Evolutionary conservation across 35 echinoderm and acorn worm genomes (phyloP).

Genomic region (Lytechinus pictus): DNA sequence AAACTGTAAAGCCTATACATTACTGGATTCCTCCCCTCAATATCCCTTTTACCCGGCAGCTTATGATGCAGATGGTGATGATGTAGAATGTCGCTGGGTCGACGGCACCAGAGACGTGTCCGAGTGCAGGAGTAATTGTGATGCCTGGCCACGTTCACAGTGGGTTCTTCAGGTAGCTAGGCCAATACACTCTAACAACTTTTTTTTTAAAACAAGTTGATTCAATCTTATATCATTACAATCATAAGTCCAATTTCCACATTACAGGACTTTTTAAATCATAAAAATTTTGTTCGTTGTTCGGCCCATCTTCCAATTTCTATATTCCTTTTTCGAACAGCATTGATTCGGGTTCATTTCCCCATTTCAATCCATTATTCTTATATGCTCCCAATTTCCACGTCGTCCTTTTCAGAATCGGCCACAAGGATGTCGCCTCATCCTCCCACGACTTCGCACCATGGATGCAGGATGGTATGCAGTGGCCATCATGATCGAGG

Average conservation of each 20-base stretch:
- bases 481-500: slow-evolving; percentile 31
- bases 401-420: not conserved
- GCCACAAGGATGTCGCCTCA: not conserved
- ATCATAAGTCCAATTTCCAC: too few species aligned
- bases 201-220: too few species aligned
- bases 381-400: not conserved
- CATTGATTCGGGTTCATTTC: too few species aligned
- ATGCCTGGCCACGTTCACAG: not conserved
- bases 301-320: too few species aligned
- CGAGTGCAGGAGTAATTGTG: slow-evolving; percentile 26
- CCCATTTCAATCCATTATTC: too few species aligned
- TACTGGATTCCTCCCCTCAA: too few species aligned
- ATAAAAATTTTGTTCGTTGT: too few species aligned
- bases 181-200: not conserved
- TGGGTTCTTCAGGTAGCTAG: not conserved
- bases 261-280: too few species aligned
- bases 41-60: not conserved
- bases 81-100: slow-evolving; percentile 39
- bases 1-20: too few species aligned
- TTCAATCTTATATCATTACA: too few species aligned
- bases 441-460: not conserved
- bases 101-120: not conserved
- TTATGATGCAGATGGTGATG: slow-evolving; percentile 34
- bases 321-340: too few species aligned
- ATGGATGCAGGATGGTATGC: slow-evolving; percentile 2